These are phyloP conservation scores for Petromus typicus DNA, from an alignment of 2,113 vertebrate genomes.

Conservation along the genomic window DNA sequence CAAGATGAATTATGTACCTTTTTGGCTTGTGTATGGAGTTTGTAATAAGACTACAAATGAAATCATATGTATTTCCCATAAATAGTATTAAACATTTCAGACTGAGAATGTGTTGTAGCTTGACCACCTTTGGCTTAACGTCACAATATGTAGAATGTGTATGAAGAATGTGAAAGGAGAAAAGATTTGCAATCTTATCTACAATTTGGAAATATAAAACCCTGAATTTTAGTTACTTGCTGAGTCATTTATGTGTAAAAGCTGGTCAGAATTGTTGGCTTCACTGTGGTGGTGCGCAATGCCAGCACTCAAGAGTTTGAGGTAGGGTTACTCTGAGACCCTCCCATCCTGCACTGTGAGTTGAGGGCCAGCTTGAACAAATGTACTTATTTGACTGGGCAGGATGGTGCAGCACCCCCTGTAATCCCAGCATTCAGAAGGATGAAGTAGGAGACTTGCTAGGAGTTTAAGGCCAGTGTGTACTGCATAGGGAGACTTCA, in stretches of 20 bases:
- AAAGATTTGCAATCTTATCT: conserved; percentile 51
- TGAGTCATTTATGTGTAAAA: conserved; percentile 46
- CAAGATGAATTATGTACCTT: conserved; percentile 58
- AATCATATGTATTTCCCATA: conserved; percentile 55
- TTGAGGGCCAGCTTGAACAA: neutral
- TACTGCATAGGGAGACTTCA: neutral
- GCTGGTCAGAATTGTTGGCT: conserved; percentile 13
- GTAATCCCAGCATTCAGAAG: neutral
- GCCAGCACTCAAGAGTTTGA: neutral
- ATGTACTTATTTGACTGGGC: neutral
- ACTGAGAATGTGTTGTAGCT: conserved; percentile 65
- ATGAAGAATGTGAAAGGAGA: neutral
- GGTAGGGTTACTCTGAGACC: neutral
- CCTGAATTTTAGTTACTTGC: neutral
- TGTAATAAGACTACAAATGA: conserved; percentile 59
- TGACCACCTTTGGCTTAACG: conserved; percentile 18
- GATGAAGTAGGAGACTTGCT: neutral
- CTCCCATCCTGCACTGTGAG: neutral
- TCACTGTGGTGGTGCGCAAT: neutral
- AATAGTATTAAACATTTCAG: conserved; percentile 68
- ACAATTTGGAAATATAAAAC: neutral
- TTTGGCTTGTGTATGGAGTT: conserved; percentile 66
- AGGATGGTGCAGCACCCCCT: neutral
- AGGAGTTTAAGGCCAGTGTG: neutral
- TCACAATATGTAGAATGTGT: no score